Conservation (phyloP, 1,140 invertebrate species). For the Drosophila micromelanica region DNA sequence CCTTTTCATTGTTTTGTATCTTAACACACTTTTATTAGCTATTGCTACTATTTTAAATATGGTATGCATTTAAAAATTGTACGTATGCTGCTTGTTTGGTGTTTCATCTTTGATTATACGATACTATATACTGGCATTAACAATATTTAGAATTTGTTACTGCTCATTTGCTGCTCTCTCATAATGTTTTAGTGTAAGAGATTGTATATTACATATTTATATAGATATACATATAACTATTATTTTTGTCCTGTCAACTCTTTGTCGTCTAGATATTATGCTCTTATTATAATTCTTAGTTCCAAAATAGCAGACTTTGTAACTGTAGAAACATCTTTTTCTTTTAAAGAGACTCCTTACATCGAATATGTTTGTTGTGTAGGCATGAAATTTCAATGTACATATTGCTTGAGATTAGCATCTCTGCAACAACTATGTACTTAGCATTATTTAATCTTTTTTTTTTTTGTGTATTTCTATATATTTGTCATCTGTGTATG, state of each 20-base stretch:
- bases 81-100: conserved; percentile 42
- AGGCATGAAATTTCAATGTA: conserved; percentile 10
- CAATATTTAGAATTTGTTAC: conserved; percentile 47
- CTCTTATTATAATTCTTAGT: conserved; percentile 33
- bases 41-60: conserved; percentile 37
- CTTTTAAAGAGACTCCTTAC: conserved; percentile 6
- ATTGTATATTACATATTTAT: conserved; percentile 10
- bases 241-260: conserved; percentile 6
- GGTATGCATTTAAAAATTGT: conserved; percentile 34
- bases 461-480: conserved; percentile 4
- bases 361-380: not conserved
- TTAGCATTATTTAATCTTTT: not conserved
- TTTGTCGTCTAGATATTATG: conserved; percentile 10
- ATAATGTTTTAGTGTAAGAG: not conserved
- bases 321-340: conserved; percentile 19
- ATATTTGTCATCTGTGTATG: conserved; percentile 11
- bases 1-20: not conserved
- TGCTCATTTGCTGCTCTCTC: conserved; percentile 18
- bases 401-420: conserved; percentile 20
- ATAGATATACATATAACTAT: not conserved
- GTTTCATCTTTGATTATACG: conserved; percentile 44
- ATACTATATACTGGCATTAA: conserved; percentile 33
- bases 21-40: conserved; percentile 11
- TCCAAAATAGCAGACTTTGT: conserved; percentile 26
- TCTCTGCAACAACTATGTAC: conserved; percentile 20